Conservation (phyloP, 1,140 invertebrate genomes). For the Acromyrmex echinatior region DNA sequence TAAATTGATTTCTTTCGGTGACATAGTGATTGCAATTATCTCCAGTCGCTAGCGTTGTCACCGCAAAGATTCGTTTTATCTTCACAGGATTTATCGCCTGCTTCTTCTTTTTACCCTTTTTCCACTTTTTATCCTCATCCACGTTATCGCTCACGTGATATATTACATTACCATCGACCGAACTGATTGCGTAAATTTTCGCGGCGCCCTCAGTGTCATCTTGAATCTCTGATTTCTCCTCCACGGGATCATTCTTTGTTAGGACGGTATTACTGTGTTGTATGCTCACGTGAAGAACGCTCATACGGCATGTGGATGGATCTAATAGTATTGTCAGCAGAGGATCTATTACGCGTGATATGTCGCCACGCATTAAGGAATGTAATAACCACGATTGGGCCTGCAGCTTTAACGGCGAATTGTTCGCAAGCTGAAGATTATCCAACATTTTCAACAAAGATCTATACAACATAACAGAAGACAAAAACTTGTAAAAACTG, state of each 20-base stretch:
- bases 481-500: background rate
- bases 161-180: constrained; percentile 94
- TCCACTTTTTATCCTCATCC: constrained; percentile 80
- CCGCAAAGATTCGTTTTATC: constrained; percentile 86
- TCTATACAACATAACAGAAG: constrained; percentile 79
- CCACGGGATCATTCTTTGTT: constrained; percentile 81
- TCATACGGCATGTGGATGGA: constrained; percentile 94
- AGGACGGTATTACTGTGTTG: constrained; percentile 89
- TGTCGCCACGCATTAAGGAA: constrained; percentile 92
- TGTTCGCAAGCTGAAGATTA: constrained; percentile 90
- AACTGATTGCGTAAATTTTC: constrained; percentile 95
- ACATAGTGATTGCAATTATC: constrained; percentile 85
- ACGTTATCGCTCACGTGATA: constrained; percentile 91
- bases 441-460: constrained; percentile 93
- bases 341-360: constrained; percentile 93
- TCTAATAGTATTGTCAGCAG: constrained; percentile 93
- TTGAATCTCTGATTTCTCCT: constrained; percentile 81
- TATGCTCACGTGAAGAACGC: constrained; percentile 94
- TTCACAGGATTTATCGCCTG: constrained; percentile 84
- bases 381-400: constrained; percentile 92
- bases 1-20: constrained; percentile 87
- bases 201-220: constrained; percentile 87
- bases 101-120: constrained; percentile 78
- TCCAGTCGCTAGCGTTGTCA: constrained; percentile 85
- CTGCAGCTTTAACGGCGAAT: constrained; percentile 90